phyloP scores from a whole-genome alignment of 2,797 vertebrate species.

The Poecile montanus region DNA sequence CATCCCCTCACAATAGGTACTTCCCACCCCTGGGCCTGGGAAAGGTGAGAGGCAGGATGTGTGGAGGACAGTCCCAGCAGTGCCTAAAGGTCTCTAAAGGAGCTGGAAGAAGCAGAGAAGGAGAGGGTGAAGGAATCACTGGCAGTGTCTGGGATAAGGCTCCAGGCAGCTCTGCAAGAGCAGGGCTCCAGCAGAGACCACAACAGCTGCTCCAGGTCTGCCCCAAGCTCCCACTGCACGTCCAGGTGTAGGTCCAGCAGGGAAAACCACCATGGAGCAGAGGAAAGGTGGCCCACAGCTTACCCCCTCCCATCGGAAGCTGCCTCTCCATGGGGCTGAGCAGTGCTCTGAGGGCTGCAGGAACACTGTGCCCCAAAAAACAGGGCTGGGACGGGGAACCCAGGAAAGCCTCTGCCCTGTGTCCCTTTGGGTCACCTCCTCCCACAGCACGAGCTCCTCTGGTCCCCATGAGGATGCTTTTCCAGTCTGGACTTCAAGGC shows the following conservation, averaged over 20 bases:
- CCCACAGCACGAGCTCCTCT: background rate
- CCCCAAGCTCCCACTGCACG: rapidly evolving
- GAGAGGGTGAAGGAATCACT: too few relatives aligned
- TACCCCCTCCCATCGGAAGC: rapidly evolving
- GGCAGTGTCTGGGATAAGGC: rapidly evolving
- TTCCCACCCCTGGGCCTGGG: background rate
- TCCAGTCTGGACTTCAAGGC: background rate
- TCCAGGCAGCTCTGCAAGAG: background rate
- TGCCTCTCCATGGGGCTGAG: background rate
- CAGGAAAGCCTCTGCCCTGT: rapidly evolving
- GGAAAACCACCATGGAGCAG: background rate
- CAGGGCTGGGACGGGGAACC: background rate
- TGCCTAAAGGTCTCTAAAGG: background rate
- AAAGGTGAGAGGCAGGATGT: background rate
- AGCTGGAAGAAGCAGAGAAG: background rate
- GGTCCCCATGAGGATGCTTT: rapidly evolving
- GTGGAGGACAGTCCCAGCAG: background rate
- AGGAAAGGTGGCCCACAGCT: background rate
- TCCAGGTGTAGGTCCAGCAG: background rate
- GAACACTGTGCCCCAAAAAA: rapidly evolving
- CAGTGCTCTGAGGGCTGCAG: rapidly evolving
- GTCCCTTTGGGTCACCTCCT: background rate
- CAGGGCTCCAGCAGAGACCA: background rate
- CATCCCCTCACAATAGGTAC: rapidly evolving
- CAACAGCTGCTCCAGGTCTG: rapidly evolving